phyloP scores from a whole-genome alignment of 2,113 vertebrate genomes.

The Pyrgilauda ruficollis region DNA sequence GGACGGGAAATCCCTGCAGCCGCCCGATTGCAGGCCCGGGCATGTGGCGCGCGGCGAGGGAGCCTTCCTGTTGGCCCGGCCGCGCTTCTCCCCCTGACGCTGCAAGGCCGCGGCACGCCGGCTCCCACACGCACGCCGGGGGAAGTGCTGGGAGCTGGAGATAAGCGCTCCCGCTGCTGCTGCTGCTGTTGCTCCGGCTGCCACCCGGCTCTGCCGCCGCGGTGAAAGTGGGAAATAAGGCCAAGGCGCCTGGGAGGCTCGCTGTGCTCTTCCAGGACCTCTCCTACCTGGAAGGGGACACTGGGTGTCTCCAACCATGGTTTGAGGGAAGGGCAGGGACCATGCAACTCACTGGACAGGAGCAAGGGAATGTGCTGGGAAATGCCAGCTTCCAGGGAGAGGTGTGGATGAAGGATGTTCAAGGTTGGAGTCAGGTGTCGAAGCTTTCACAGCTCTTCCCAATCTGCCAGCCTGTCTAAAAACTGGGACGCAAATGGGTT shows the following conservation, averaged over 20 bases:
- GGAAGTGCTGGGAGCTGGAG: constrained; percentile 91
- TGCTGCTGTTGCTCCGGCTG: constrained; percentile 51
- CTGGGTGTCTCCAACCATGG: background rate
- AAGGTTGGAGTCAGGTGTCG: background rate
- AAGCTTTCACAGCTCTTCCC: background rate
- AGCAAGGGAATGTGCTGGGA: background rate
- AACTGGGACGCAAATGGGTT: background rate
- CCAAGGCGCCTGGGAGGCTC: background rate
- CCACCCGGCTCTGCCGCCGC: constrained; percentile 44
- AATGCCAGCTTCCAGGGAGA: accelerated
- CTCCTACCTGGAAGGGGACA: background rate
- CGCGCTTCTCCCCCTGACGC: constrained; percentile 18
- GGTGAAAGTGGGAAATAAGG: constrained; percentile 41
- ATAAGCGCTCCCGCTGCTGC: constrained; percentile 76
- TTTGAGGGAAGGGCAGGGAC: background rate
- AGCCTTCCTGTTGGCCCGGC: constrained; percentile 84
- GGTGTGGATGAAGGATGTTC: background rate
- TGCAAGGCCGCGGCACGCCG: constrained; percentile 75
- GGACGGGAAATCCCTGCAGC: constrained; percentile 73
- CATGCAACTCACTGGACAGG: background rate
- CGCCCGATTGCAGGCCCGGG: constrained; percentile 61
- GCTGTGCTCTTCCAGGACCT: background rate
- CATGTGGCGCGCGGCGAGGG: constrained; percentile 72
- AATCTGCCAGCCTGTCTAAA: background rate
- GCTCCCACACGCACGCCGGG: constrained; percentile 77